phyloP scores from a whole-genome alignment of 2,113 vertebrate species.

The Bungarus multicinctus region DNA sequence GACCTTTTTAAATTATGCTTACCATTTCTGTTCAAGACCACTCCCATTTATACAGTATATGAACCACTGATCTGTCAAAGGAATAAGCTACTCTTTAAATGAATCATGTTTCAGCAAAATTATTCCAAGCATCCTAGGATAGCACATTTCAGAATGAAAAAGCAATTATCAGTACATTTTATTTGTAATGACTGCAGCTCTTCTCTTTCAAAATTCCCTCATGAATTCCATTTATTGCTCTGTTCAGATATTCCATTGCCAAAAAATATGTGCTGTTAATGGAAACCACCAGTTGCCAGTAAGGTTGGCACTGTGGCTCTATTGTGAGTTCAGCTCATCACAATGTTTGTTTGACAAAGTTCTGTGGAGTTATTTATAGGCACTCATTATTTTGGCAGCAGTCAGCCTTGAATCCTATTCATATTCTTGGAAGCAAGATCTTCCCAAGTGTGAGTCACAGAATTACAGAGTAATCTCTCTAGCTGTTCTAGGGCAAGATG shows the following conservation, averaged over 20 bases:
- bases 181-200: neutral
- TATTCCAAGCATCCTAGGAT: neutral
- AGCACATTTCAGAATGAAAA: neutral
- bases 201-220: neutral
- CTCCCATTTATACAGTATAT: neutral
- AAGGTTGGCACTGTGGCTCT: constrained; percentile 6
- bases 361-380: constrained; percentile 11
- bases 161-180: neutral
- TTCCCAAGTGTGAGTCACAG: neutral
- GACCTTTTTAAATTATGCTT: neutral
- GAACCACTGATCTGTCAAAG: neutral
- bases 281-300: constrained; percentile 12
- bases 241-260: neutral
- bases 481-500: neutral
- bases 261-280: constrained; percentile 17
- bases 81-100: neutral
- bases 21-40: neutral
- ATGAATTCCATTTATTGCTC: constrained; percentile 1
- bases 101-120: neutral
- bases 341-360: constrained; percentile 18
- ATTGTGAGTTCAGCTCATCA: constrained; percentile 16
- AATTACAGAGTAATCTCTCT: constrained; percentile 4
- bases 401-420: constrained; percentile 1
- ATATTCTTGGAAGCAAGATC: neutral
- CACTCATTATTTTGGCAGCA: constrained; percentile 14